A percentile compares a stretch with the other conserved stretches of the same genome.
Evolutionary conservation across 2,113 vertebrate genomes (phyloP).

Genomic region (Axis porcinus): DNA sequence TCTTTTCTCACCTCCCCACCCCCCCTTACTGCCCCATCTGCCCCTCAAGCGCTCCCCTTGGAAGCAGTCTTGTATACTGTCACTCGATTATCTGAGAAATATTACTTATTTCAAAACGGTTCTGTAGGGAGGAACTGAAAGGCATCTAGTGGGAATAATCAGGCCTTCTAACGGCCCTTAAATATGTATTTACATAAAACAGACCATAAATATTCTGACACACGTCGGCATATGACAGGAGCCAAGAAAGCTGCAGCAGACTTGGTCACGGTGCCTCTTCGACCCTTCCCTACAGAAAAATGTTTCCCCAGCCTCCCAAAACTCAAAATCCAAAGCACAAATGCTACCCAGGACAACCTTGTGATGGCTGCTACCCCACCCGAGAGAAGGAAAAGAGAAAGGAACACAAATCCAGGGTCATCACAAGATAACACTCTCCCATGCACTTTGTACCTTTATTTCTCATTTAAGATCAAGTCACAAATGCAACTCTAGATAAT

Average conservation of each 20-base stretch:
- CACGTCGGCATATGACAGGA: conserved; percentile 51
- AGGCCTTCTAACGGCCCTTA: conserved; percentile 57
- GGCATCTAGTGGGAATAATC: conserved; percentile 58
- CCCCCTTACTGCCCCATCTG: conserved; percentile 39
- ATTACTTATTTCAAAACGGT: conserved; percentile 75
- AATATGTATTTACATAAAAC: conserved; percentile 71
- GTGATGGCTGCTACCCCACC: neutral
- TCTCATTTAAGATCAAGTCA: conserved; percentile 34
- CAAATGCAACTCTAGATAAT: conserved; percentile 9
- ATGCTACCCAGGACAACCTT: neutral
- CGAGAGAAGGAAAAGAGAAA: neutral
- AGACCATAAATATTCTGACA: conserved; percentile 61
- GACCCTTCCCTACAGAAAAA: conserved; percentile 50
- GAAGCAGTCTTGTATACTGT: conserved; percentile 66
- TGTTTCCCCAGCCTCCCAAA: conserved; percentile 48
- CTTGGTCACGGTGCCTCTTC: conserved; percentile 34
- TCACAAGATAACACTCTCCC: neutral
- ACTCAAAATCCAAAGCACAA: conserved; percentile 55
- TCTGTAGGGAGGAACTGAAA: conserved; percentile 71
- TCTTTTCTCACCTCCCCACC: neutral
- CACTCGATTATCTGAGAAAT: conserved; percentile 74
- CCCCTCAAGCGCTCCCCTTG: conserved; percentile 56
- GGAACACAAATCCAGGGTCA: neutral
- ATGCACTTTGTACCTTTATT: conserved; percentile 47
- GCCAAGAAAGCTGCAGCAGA: conserved; percentile 40